Base-by-base conservation (phyloP, 2,113 vertebrate species). In the Pionites leucogaster region DNA sequence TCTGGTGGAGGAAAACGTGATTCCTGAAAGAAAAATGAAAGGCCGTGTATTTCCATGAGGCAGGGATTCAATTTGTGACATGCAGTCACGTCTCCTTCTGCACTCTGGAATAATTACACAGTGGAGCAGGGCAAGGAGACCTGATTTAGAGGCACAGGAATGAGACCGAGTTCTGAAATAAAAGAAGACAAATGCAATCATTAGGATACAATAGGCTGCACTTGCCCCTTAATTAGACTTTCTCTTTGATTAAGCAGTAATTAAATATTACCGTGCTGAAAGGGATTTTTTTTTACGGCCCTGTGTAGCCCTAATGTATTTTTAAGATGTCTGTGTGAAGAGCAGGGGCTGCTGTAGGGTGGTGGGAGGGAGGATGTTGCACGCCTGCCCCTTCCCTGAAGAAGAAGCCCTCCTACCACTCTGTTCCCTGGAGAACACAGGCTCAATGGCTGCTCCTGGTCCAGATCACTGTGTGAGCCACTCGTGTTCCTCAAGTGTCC, bases 161-260 rank as follows among this genome's bases (percentile, higher is more conserved):
- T 4, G 11, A 88, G 87, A 95, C 75, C 17, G 29, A 91, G 81
- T 79, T 96, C 93, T 85, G 86, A 91, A 97, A 97, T 87, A 95
- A 95, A 95, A 92, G 90, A 87, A 96, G 96, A 92, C 95, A 97
- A 96, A 94, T 88, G 83, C 78, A 92, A 92, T 97, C 91, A 95
- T 94, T 95, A 93, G 77, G 87, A 86, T 92, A 96, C 94, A 96
- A 96, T 92, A 92, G 96, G 91, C 87, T 93, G 64, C 76, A 86
- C 67, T 95, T 97, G 93, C 92, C 90, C 95, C 85, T 96, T 97
- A 93, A 96, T 96, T 97, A 97, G 90, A 88, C 94, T 94, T 96
- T 93, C 85, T 95, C 92, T 96, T 97, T 96, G 91, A 97, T 96
- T 96, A 97, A 95, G 91, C 86, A 91, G 67, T 96, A 97, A 96